phyloP scores from a whole-genome alignment of 2,113 vertebrate species.

The Myrmecobius fasciatus region DNA sequence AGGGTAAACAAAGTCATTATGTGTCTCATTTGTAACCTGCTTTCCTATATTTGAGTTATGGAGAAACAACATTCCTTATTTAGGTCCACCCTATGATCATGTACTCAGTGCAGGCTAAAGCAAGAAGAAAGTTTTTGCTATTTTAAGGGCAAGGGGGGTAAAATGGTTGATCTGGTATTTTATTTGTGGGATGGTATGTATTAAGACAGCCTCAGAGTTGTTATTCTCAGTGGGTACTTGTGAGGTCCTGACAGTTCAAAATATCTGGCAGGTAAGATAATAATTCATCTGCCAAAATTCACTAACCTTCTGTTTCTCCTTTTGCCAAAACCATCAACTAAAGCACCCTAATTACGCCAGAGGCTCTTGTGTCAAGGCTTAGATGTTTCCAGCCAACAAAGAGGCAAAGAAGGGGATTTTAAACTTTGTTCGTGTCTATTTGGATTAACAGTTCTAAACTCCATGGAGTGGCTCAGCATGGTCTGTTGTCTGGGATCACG shows the following conservation, averaged over 20 bases:
- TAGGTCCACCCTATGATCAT: not conserved
- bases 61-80: not conserved
- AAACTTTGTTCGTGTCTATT: constrained; percentile 24
- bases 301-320: not conserved
- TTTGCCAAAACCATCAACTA: not conserved
- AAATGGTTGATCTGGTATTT: not conserved
- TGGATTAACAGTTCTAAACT: constrained; percentile 56
- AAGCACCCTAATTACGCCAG: too few relatives aligned
- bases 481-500: constrained; percentile 48
- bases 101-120: not conserved
- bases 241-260: not conserved
- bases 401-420: constrained; percentile 30
- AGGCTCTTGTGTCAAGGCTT: not conserved
- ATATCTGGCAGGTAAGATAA: too few relatives aligned
- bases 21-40: not conserved
- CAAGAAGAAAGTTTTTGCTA: not conserved
- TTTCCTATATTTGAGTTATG: not conserved
- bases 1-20: not conserved
- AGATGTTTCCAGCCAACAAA: not conserved
- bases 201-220: not conserved
- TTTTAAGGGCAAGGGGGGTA: not conserved
- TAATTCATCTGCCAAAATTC: not conserved
- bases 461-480: constrained; percentile 31
- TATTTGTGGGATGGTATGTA: not conserved
- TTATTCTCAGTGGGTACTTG: not conserved